Evolutionary conservation across 2,797 vertebrate species (phyloP).

Genomic region (Menidia menidia): DNA sequence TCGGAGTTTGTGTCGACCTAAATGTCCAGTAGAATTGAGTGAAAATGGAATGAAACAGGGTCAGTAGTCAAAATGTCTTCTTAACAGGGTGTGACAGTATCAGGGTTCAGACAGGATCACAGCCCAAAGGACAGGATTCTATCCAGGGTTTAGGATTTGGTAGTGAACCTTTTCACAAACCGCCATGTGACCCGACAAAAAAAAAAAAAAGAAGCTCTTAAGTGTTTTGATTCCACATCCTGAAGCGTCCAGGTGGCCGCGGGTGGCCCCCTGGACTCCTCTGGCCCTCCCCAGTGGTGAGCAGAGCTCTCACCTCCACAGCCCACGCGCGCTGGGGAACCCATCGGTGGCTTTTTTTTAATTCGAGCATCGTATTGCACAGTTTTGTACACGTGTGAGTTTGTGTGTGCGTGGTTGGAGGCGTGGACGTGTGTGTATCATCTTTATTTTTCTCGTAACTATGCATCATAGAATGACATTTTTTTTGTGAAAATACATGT

Average conservation of each 20-base stretch:
- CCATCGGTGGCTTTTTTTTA: slow-evolving; percentile 64
- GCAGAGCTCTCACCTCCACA: slow-evolving; percentile 28
- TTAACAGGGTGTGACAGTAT: not conserved
- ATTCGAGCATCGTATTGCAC: slow-evolving; percentile 69
- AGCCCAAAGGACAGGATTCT: too few species aligned
- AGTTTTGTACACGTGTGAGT: slow-evolving; percentile 40
- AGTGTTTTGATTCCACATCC: not conserved
- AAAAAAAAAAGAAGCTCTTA: not conserved
- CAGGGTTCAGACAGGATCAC: not conserved
- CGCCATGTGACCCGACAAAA: not conserved
- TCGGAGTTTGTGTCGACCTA: not conserved
- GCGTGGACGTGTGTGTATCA: slow-evolving; percentile 3
- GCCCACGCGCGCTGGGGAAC: slow-evolving; percentile 33
- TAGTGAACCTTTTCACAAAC: not conserved
- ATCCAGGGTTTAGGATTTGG: not conserved
- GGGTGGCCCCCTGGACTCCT: not conserved
- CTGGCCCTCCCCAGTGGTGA: slow-evolving; percentile 1
- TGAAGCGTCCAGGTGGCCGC: slow-evolving; percentile 16
- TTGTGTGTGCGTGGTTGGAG: slow-evolving; percentile 20
- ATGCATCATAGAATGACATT: slow-evolving; percentile 65
- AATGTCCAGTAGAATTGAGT: too few species aligned
- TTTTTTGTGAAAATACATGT: slow-evolving; percentile 56
- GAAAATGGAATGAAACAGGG: too few species aligned
- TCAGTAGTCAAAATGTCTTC: not conserved
- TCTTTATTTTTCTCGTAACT: slow-evolving; percentile 63